Base-by-base conservation (phyloP, 2,888 invertebrate species). In the Sphaeridia pumilis region DNA sequence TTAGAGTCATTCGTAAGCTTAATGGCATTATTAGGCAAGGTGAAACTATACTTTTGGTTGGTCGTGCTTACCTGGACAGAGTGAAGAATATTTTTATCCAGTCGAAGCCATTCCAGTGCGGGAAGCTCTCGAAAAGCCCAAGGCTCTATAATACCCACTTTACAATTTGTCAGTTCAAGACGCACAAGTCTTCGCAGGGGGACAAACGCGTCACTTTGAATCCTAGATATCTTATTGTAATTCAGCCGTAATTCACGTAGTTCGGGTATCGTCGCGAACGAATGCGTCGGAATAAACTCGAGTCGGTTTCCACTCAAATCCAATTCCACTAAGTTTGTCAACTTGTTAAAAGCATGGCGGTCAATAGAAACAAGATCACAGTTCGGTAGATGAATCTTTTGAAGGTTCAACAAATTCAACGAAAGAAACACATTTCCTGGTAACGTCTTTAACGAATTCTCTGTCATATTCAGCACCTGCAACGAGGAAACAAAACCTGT, bases 251-350 rank as follows among this genome's bases (percentile, higher is more conserved):
- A 73, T 67, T 86, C 85, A 46, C 87, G 71, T 52, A 86, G 73
- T 69, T 84, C 84, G 4, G 81, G 76, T 53, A 84, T 80, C 5
- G 81, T 79, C 58, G 79, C 79, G 65, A 88, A 81, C 4, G 82
- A 75, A 65, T 82, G 80, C 17, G 84, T 79, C 2, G 87, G 87
- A 60, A 88, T 77, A 48, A 74, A 71, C 26, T 71, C 69, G 28
- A 87, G 72, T 48, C 76, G 73, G 69, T 88, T 88, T 64, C 80
- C 76, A 61, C 86, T 84, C 56, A 87, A 73, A 68, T 88, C 87
- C 58, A 88, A 72, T 69, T 87, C 87, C 3, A 87, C 83, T 42
- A 88, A 73, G 69, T 87, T 87, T 57, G 80, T 84, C 28, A 88
- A 77, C 64, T 82, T 80, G 61, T 82, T 76, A 71, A 87, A 87